Evolutionary conservation across 2,113 vertebrate species (phyloP).

Genomic region (Jacana jacana): DNA sequence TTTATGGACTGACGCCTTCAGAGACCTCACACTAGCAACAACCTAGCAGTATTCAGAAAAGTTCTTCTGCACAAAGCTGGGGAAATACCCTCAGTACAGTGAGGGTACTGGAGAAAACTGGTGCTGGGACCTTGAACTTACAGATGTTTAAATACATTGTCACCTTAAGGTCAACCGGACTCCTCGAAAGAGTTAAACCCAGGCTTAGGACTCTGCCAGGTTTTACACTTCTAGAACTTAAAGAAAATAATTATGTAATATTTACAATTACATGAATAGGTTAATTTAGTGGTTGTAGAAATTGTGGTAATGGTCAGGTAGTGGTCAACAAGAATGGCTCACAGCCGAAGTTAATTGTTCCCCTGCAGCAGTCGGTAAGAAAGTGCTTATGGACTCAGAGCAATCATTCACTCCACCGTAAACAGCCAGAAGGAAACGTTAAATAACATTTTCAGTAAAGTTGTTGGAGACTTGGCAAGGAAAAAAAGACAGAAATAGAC

Average conservation of each 20-base stretch:
- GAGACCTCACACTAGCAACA: not conserved
- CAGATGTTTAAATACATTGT: not conserved
- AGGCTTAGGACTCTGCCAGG: not conserved
- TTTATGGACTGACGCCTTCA: not conserved
- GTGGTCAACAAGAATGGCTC: not conserved
- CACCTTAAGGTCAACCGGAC: not conserved
- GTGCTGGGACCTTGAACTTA: not conserved
- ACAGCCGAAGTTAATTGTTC: not conserved
- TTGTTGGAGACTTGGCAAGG: not conserved
- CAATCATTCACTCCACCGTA: not conserved
- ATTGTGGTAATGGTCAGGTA: rapidly evolving
- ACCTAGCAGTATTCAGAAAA: not conserved
- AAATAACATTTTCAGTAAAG: not conserved
- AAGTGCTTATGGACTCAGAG: not conserved
- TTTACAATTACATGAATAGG: not conserved
- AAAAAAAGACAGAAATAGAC: not conserved
- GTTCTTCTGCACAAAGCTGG: not conserved
- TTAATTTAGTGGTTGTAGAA: not conserved
- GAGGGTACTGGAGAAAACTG: not conserved
- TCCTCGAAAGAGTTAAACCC: not conserved
- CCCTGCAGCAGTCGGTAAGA: not conserved
- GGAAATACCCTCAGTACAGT: not conserved
- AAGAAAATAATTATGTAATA: not conserved
- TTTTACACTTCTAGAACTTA: not conserved
- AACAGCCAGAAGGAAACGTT: not conserved